Evolutionary conservation across 1,140 invertebrate genomes (phyloP).

Genomic region (Achroia grisella): DNA sequence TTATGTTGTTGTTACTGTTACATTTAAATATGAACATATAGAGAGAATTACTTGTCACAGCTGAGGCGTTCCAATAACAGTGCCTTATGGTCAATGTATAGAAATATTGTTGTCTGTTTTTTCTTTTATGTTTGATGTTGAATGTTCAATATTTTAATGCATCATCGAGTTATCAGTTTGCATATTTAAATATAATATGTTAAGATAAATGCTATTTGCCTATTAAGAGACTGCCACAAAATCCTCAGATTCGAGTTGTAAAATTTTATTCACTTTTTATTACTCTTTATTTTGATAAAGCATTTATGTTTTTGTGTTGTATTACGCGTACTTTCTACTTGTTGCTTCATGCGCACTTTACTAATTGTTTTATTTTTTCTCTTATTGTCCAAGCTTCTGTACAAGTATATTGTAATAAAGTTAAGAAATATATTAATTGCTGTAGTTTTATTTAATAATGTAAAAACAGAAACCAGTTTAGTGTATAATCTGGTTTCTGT

Average conservation of each 20-base stretch:
- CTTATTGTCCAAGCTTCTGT: conserved; percentile 42
- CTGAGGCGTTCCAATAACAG: conserved; percentile 27
- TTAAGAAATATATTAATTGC: conserved; percentile 6
- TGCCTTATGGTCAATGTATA: conserved; percentile 38
- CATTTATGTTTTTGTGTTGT: conserved; percentile 11
- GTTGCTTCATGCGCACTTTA: conserved; percentile 38
- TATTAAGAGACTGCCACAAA: conserved; percentile 1
- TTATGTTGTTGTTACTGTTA: too few species aligned
- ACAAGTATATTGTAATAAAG: conserved; percentile 33
- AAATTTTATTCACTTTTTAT: conserved; percentile 13
- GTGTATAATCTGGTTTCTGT: background rate
- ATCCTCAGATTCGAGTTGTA: conserved; percentile 6
- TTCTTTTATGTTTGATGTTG: background rate
- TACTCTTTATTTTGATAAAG: conserved; percentile 17
- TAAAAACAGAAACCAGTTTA: background rate
- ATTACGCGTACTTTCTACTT: conserved; percentile 21
- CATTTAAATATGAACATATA: too few species aligned
- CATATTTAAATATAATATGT: background rate
- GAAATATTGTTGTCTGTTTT: conserved; percentile 8
- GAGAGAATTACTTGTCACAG: background rate
- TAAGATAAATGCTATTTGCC: background rate
- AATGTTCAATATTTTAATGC: background rate
- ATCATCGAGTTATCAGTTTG: background rate
- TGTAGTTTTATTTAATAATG: too few species aligned
- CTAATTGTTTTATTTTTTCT: conserved; percentile 33